Conservation (phyloP, 1,140 invertebrate species). For the Heterodera carotae region DNA sequence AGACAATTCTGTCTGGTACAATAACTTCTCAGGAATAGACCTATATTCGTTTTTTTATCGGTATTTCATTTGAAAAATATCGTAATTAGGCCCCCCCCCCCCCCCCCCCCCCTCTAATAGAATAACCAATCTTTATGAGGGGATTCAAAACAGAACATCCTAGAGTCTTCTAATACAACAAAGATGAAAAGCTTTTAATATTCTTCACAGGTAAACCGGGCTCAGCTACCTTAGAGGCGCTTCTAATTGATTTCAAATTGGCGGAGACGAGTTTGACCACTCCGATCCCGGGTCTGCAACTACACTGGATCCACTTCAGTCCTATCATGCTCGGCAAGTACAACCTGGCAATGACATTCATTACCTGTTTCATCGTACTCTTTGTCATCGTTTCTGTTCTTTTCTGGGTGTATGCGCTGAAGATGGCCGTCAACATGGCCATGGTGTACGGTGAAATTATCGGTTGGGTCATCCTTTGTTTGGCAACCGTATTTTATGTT, state of each 20-base stretch:
- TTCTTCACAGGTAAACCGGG: not conserved
- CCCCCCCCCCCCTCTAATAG: too few relatives aligned
- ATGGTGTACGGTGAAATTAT: not conserved
- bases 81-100: too few relatives aligned
- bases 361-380: not conserved
- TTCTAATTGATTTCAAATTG: not conserved
- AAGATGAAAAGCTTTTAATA: not conserved
- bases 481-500: not conserved
- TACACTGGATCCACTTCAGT: not conserved
- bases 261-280: not conserved
- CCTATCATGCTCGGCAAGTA: not conserved
- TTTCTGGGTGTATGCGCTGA: not conserved
- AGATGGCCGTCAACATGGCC: not conserved
- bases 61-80: too few relatives aligned
- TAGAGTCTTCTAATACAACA: not conserved
- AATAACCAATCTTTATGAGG: too few relatives aligned
- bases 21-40: too few relatives aligned
- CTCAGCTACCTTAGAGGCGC: not conserved
- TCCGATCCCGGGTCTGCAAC: not conserved
- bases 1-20: too few relatives aligned
- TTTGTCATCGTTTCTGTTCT: not conserved
- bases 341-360: not conserved
- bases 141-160: too few relatives aligned
- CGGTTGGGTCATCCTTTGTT: not conserved
- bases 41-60: too few relatives aligned